phyloP scores from a whole-genome alignment of 2,113 vertebrate species.

The Bettongia penicillata region DNA sequence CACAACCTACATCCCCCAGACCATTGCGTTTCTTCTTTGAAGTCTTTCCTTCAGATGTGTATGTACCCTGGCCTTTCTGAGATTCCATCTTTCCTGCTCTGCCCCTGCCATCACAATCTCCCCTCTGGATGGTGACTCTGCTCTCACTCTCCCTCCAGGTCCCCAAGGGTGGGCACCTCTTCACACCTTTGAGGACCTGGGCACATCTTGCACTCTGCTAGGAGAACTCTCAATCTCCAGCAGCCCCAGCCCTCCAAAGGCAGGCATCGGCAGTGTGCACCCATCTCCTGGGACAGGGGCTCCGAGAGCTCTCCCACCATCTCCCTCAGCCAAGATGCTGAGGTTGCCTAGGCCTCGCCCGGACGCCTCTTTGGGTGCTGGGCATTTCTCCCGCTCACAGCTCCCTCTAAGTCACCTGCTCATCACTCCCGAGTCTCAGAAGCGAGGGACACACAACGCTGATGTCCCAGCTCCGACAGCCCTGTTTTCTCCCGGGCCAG shows the following conservation, averaged over 20 bases:
- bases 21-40: background rate
- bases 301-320: constrained; percentile 4
- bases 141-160: constrained; percentile 48
- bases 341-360: background rate
- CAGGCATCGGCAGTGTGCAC: background rate
- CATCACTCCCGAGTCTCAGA: constrained; percentile 19
- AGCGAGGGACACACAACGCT: background rate
- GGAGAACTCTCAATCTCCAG: background rate
- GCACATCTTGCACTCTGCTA: constrained; percentile 27
- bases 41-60: background rate
- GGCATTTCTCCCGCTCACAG: constrained; percentile 26
- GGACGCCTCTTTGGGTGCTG: background rate
- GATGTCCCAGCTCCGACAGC: background rate
- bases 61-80: background rate
- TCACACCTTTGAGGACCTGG: constrained; percentile 71
- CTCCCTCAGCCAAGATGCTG: background rate
- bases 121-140: background rate
- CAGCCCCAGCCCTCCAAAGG: constrained; percentile 10
- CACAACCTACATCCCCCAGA: background rate
- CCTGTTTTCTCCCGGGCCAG: constrained; percentile 49
- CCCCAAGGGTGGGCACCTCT: constrained; percentile 38
- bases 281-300: constrained; percentile 17
- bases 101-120: background rate
- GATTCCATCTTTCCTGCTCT: background rate
- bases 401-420: constrained; percentile 73